Conservation (phyloP, 2,797 vertebrate species). For the Sebastiscus tertius region DNA sequence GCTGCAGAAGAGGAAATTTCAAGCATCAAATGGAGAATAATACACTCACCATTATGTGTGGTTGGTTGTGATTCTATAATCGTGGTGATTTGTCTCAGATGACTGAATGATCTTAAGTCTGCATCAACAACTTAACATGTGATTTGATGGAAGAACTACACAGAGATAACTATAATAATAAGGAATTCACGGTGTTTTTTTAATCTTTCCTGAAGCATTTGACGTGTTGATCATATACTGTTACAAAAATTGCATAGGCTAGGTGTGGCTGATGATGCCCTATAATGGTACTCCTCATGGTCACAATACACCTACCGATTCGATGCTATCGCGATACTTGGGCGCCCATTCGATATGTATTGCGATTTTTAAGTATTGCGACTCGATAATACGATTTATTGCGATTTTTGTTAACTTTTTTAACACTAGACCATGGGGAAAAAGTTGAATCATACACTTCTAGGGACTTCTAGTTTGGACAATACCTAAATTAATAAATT, state of each 20-base stretch:
- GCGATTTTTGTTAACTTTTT: too few species aligned
- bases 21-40: conserved; percentile 26
- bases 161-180: not conserved
- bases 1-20: conserved; percentile 16
- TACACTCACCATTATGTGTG: not conserved
- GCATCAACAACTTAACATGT: not conserved
- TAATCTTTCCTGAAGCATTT: too few species aligned
- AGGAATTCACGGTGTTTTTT: not conserved
- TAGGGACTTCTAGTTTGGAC: too few species aligned
- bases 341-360: too few species aligned
- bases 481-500: too few species aligned
- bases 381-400: too few species aligned
- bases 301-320: too few species aligned
- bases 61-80: conserved; percentile 17
- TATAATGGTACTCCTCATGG: too few species aligned
- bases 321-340: too few species aligned
- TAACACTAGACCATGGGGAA: too few species aligned
- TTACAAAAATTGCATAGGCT: not conserved
- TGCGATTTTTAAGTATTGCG: too few species aligned
- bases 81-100: conserved; percentile 10
- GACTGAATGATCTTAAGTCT: not conserved
- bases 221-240: not conserved
- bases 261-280: not conserved
- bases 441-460: too few species aligned
- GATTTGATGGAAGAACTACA: not conserved